Evolutionary conservation across 2,797 vertebrate species (phyloP).

Genomic region (Thamnophis elegans): DNA sequence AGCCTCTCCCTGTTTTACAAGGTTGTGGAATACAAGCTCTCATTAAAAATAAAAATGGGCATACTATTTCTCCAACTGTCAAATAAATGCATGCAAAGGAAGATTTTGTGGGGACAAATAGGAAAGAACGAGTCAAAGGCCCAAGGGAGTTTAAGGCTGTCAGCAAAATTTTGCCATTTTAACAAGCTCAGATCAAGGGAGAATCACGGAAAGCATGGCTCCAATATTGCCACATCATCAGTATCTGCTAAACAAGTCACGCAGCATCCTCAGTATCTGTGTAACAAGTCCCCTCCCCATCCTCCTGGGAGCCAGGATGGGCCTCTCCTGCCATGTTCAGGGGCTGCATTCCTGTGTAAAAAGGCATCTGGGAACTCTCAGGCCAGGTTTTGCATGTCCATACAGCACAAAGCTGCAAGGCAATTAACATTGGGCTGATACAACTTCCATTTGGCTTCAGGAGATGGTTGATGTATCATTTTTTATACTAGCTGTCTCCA

Average conservation of each 20-base stretch:
- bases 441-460: not conserved
- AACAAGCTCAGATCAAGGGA: constrained; percentile 11
- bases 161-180: constrained; percentile 30
- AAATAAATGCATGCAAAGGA: constrained; percentile 25
- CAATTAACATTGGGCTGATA: not conserved
- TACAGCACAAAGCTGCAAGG: not conserved
- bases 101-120: not conserved
- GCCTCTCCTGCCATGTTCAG: constrained; percentile 9
- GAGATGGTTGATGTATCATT: not conserved
- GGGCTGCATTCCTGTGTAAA: constrained; percentile 8
- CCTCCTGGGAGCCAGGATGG: constrained; percentile 5
- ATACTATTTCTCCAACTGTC: constrained; percentile 15
- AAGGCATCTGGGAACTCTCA: constrained; percentile 31
- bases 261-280: constrained; percentile 15
- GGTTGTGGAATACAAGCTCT: not conserved
- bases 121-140: not conserved
- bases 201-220: constrained; percentile 22
- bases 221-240: constrained; percentile 26
- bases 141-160: constrained; percentile 14
- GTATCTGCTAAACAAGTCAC: constrained; percentile 30
- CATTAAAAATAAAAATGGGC: not conserved
- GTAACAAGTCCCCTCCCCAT: not conserved
- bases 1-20: not conserved
- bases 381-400: not conserved
- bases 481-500: not conserved